Evolutionary conservation across 2,888 invertebrate species (phyloP), one percentile per base, ranked within the genome.

Genomic region (Papilio elwesi): DNA sequence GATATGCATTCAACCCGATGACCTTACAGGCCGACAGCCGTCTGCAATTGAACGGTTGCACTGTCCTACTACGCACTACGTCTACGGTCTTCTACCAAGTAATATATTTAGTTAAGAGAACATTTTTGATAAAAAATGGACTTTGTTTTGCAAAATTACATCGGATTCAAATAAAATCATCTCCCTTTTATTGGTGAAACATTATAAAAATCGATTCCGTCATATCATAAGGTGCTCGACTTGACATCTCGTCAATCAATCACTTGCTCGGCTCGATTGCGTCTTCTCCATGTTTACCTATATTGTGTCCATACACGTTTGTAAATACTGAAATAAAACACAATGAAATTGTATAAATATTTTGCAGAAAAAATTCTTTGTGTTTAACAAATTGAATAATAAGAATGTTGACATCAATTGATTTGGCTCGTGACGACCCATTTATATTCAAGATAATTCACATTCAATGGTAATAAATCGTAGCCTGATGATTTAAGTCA

Each of bases 1-100:
- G 63, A 63, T 62, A 62, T 26, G 74, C 74, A 70, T 68, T 62
- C 67, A 64, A 70, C 74, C 53, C 53, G 67, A 15, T 74, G 74
- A 74, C 74, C 74, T 70, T 68, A 62, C 49, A 16, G 53, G 65
- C 62, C 71, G 62, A 12, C 68, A 26, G 65, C 43, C 49, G 65
- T 12, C n/a, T 43, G 59, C 48, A 36, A 43, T 43, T 52, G 55
- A 66, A 57, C 68, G 53, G 38, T 51, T 15, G 57, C 26, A 47
- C 26, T 52, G 72, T 12, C 36, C 48, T 55, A 64, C 15, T 51
- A 51, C 48, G 48, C 53, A 5, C 59, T 43, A 55, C 8, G 43
- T 7, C 59, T 43, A 55, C 8, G 43, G 2, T 43, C 36, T 9
- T 11, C 7, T 12, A 36, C 26, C 26, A 36, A 57, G 7, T 36